Base-by-base conservation (phyloP, 2,888 invertebrate species). In the Cyclophora albipunctata region DNA sequence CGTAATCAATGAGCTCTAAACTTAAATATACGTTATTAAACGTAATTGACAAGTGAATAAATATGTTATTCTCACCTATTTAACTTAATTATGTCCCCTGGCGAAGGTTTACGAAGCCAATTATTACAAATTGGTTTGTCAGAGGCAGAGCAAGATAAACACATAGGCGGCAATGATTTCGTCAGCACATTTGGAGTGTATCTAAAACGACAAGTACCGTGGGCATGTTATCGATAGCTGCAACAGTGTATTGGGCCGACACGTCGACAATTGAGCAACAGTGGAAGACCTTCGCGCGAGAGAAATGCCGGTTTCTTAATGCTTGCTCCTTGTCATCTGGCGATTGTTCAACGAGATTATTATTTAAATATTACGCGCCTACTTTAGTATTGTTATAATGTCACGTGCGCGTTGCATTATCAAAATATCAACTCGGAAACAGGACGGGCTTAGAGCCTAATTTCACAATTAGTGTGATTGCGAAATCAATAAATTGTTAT, bases 291-390 rank as follows among this genome's bases (percentile, higher is more conserved):
- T 84, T 82, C 77, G 66, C 68, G 59, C 66, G 70, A 81, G 83
- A 86, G 84, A 85, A 80, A 80, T 80, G 84, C 81, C 72, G 64
- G 73, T 86, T 84, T 80, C 83, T 70, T 76, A 83, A 84, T 64
- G 59, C 66, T 78, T 62, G 58, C 67, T 69, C 63, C 75, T 78
- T 79, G 81, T 81, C 81, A 78, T 77, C 75, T 72, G 68, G 69
- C 66, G 67, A 78, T 78, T 81, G 79, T 80, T 72, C 67, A 59
- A 61, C 65, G 50, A 59, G 62, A 67, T 64, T 71, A 64, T 54
- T 55, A 57, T 53, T 49, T 52, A 56, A 73, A 75, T 71, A 37
- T 64, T 62, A 58, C 59, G 53, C 57, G 54, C 5, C 37, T 37
- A 37, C 58, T 55, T 63, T 54, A 60, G 37, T 5, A 37, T 37